phyloP scores from a whole-genome alignment of 2,113 vertebrate species.

The Campylomormyrus tamandua region DNA sequence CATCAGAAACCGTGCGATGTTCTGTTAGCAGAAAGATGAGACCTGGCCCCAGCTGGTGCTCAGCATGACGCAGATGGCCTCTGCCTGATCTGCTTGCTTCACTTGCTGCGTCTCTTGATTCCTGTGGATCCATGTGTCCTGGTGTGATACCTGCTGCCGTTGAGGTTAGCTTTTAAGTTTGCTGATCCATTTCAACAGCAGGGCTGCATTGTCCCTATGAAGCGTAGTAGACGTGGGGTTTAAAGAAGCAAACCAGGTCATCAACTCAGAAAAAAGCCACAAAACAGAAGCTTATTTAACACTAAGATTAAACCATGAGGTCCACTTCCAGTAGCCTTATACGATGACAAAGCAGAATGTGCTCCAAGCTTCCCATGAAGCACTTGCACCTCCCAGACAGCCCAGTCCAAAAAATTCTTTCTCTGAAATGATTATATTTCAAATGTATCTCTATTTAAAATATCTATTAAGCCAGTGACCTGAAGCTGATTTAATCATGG shows the following conservation, averaged over 20 bases:
- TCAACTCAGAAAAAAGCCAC: not conserved
- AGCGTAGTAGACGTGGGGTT: not conserved
- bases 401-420: not conserved
- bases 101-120: not conserved
- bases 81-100: not conserved
- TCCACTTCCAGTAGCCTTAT: not conserved
- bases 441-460: not conserved
- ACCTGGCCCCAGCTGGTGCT: not conserved
- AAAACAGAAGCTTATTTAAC: not conserved
- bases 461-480: not conserved
- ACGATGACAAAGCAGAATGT: not conserved
- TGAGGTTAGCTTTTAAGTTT: not conserved
- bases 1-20: not conserved
- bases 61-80: not conserved
- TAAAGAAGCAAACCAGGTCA: not conserved
- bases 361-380: not conserved
- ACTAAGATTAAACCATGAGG: not conserved
- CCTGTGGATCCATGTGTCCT: not conserved
- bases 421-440: not conserved
- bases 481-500: not conserved
- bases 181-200: not conserved
- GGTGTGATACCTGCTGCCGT: not conserved
- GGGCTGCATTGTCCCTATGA: not conserved
- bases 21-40: not conserved
- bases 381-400: not conserved